These are phyloP conservation scores for Chionomys nivalis DNA, from an alignment of 2,113 vertebrate genomes.

Conservation along the genomic window DNA sequence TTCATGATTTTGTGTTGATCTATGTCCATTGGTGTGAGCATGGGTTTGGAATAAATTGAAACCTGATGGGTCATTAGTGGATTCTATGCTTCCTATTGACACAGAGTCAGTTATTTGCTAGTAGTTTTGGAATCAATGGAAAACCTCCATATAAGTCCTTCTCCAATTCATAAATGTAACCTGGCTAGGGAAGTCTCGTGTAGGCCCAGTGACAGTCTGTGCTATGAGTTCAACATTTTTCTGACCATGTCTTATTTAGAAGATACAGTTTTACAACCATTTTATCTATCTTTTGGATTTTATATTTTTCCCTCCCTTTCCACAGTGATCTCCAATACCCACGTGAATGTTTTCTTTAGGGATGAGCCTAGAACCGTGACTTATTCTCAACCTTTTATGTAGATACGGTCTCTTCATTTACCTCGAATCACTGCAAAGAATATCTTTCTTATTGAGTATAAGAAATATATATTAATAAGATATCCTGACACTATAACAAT, in stretches of 20 bases:
- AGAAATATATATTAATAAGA: neutral
- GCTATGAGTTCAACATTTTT: neutral
- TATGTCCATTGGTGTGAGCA: too few relatives aligned
- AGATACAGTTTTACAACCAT: neutral
- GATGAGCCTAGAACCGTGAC: neutral
- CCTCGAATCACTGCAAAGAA: rapidly evolving
- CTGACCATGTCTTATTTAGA: neutral
- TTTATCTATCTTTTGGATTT: neutral
- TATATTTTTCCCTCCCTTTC: too few relatives aligned
- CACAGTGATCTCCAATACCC: too few relatives aligned
- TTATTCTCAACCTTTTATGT: neutral
- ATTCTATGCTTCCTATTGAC: too few relatives aligned
- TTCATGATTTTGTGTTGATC: neutral
- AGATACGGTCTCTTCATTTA: neutral
- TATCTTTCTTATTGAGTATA: neutral
- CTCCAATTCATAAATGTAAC: neutral
- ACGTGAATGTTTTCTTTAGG: neutral
- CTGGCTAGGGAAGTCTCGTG: neutral
- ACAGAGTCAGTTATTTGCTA: too few relatives aligned
- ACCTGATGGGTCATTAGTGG: too few relatives aligned
- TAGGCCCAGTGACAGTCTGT: neutral
- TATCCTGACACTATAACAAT: neutral
- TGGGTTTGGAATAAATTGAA: neutral
- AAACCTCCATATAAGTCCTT: neutral
- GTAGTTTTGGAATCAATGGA: neutral